phyloP scores from a whole-genome alignment of 1,140 invertebrate species.

The Hesperophylax magnus region DNA sequence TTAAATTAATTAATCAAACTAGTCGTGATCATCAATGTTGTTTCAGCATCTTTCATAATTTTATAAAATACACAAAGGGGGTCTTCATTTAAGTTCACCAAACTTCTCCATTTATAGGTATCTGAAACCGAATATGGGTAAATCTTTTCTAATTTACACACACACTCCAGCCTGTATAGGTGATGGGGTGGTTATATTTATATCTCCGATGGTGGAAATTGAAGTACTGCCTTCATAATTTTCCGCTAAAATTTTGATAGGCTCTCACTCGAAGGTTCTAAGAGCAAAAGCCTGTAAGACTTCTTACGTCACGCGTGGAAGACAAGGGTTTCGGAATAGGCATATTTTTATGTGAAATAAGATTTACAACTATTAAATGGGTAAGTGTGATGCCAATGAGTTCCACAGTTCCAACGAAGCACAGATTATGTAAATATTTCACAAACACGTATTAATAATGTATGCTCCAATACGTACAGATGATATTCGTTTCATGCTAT shows the following conservation, averaged over 20 bases:
- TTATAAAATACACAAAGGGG: too few relatives aligned
- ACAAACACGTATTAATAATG: too few relatives aligned
- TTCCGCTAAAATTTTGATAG: neutral
- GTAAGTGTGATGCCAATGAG: too few relatives aligned
- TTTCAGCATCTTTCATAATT: too few relatives aligned
- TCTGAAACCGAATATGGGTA: neutral
- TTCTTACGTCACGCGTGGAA: neutral
- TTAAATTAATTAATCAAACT: too few relatives aligned
- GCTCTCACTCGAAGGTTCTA: slow-evolving; percentile 3
- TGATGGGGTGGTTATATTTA: too few relatives aligned
- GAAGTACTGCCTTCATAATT: neutral
- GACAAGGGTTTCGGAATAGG: neutral
- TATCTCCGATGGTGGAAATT: neutral
- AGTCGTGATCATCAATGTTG: too few relatives aligned
- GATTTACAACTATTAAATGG: neutral
- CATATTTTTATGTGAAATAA: neutral
- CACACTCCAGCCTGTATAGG: neutral
- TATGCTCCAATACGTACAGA: too few relatives aligned
- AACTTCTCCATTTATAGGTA: neutral
- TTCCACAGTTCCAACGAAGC: too few relatives aligned
- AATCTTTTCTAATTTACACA: neutral
- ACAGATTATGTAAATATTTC: too few relatives aligned
- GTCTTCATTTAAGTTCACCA: too few relatives aligned
- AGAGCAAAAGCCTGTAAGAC: slow-evolving; percentile 11
- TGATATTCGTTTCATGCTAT: too few relatives aligned